These are phyloP conservation scores for Bombus haemorrhoidalis DNA, from an alignment of 1,140 invertebrate genomes.

Conservation along the genomic window DNA sequence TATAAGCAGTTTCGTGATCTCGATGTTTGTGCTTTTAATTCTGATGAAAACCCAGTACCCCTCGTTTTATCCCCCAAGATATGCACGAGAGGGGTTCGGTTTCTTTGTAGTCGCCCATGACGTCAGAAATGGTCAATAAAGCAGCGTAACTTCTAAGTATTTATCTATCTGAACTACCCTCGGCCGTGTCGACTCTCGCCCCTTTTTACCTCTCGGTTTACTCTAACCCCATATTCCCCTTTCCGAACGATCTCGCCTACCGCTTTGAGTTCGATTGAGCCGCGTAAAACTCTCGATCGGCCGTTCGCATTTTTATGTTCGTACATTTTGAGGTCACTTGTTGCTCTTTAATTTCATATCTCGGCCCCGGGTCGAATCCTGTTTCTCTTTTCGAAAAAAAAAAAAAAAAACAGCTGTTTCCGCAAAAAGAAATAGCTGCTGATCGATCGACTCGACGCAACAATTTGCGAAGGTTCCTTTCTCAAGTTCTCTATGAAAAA, in stretches of 20 bases:
- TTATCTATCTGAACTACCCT: conserved; percentile 35
- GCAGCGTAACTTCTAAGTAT: conserved; percentile 41
- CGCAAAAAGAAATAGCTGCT: neutral
- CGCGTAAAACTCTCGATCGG: conserved; percentile 79
- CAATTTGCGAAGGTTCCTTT: neutral
- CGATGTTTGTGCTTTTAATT: conserved; percentile 18
- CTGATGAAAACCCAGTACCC: conserved; percentile 8
- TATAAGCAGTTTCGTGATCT: neutral
- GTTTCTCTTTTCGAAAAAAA: conserved; percentile 16
- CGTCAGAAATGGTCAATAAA: conserved; percentile 63
- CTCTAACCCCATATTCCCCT: conserved; percentile 71
- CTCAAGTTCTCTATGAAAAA: neutral
- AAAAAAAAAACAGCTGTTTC: neutral
- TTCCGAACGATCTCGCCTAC: conserved; percentile 71
- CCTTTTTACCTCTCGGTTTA: conserved; percentile 63
- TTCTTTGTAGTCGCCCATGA: conserved; percentile 45
- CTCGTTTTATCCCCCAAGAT: conserved; percentile 21
- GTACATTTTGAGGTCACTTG: conserved; percentile 79
- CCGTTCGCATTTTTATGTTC: conserved; percentile 79
- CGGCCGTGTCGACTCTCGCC: conserved; percentile 19
- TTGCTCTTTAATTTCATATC: conserved; percentile 80
- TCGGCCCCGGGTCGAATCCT: neutral
- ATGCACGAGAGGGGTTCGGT: neutral
- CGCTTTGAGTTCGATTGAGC: conserved; percentile 68
- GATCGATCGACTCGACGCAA: neutral